Conservation (phyloP, 2,797 vertebrate species). For the Coendou prehensilis region DNA sequence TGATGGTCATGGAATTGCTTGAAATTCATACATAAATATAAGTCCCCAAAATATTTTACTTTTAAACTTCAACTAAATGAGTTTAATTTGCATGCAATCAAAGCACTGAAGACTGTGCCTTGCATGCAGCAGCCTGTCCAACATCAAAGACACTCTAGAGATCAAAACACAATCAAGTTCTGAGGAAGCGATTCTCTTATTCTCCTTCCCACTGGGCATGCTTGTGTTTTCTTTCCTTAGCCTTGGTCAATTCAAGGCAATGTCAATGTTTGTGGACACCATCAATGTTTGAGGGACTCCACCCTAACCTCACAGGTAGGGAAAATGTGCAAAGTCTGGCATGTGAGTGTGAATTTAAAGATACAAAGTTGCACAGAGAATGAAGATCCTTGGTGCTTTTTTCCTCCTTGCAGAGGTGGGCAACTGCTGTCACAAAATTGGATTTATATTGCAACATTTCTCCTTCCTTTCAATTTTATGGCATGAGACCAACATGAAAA, state of each 20-base stretch:
- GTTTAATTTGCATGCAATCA: slow-evolving; percentile 65
- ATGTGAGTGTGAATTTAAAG: slow-evolving; percentile 39
- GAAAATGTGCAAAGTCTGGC: slow-evolving; percentile 47
- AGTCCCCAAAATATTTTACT: slow-evolving; percentile 63
- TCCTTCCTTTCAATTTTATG: slow-evolving; percentile 41
- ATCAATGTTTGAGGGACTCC: background rate
- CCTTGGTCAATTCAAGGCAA: slow-evolving; percentile 44
- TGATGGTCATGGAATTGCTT: slow-evolving; percentile 3
- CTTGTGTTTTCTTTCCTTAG: slow-evolving; percentile 54
- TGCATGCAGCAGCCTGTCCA: background rate
- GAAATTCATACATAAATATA: slow-evolving; percentile 58
- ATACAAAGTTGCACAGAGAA: background rate
- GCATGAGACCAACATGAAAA: background rate
- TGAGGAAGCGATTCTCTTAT: slow-evolving; percentile 38
- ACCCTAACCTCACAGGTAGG: slow-evolving; percentile 37
- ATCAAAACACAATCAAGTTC: slow-evolving; percentile 81
- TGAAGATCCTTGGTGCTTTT: fast-evolving
- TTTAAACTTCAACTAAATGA: slow-evolving; percentile 67
- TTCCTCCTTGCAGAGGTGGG: slow-evolving; percentile 17
- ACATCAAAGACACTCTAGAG: slow-evolving; percentile 78
- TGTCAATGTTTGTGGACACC: slow-evolving; percentile 1
- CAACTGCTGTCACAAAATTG: slow-evolving; percentile 20
- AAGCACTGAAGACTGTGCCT: background rate
- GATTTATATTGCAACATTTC: slow-evolving; percentile 23
- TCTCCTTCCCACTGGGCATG: background rate